Base-by-base conservation (phyloP, 64 coral and sea anemone species). In the Catalaphyllia jardinei region DNA sequence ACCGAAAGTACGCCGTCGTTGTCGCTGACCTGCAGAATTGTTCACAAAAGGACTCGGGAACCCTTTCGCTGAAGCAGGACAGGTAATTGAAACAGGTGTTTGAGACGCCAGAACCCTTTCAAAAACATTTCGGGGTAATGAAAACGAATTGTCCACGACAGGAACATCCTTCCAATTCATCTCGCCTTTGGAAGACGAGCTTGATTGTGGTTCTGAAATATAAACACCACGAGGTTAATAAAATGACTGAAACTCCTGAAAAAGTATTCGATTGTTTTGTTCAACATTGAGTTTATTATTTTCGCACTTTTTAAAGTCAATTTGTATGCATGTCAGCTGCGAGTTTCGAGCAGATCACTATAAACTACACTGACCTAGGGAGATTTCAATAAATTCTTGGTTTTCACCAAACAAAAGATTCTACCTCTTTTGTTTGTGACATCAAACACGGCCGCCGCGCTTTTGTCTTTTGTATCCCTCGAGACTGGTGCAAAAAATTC, bases 81-180 rank as follows among this genome's bases (percentile, higher is more conserved):
- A 51, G 20, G 9, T 16, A 29, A 4, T 28, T 71, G 62, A 42
- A 39, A 27, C 81, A 8, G 20, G 49, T 27, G 38, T 64, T 16
- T 85, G 31, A 50, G 81, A 29, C n/a, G 62, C 62, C 81, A 38
- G 39, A 85, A 51, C 33, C 14, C 33, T 38, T 29, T 85, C 81
- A 51, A 85, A 69, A 24, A 85, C 60, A 71, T 46, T 51, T 31
- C 25, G 81, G 0, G 81, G 63, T 33, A 85, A 24, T 25, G 81
- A 71, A 16, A 85, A 85, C n/a, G 62, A 46, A 2, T 71, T 67
- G 19, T 71, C 33, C 22, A 85, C 35, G 3, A 71, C 30, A 71
- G 81, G 81, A 71, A 71, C 17, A 42, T 71, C 20, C 22, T 16
- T 20, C 0, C 51, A 25, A 71, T 35, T 71, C 62, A 71, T 85